Percentiles rank a stretch among this genome's conserved stretches.
Evolutionary conservation across 2,888 invertebrate genomes (phyloP).

Genomic region (Dolichopus griseipennis): DNA sequence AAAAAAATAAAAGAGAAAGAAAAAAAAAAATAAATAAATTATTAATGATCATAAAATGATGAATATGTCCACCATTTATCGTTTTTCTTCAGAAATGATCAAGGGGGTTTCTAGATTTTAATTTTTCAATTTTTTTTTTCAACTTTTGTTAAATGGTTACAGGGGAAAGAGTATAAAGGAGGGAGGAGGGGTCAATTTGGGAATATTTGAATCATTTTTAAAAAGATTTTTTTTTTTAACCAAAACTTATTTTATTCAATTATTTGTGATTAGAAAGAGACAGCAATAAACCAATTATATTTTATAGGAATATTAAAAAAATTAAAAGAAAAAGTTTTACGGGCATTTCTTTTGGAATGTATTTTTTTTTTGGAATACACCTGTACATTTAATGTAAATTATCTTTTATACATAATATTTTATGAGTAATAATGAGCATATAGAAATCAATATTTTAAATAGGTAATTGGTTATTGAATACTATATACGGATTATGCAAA

Average conservation of each 20-base stretch:
- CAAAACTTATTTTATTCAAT: no score
- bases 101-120: neutral
- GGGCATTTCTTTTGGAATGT: neutral
- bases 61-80: slow-evolving; percentile 6
- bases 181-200: no score
- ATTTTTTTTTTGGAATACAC: neutral
- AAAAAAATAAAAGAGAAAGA: neutral
- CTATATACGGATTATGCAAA: neutral
- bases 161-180: no score
- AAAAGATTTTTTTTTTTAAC: no score
- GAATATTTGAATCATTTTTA: no score
- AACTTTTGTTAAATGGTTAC: no score
- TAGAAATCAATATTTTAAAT: neutral
- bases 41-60: slow-evolving; percentile 3
- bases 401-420: neutral
- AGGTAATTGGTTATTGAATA: neutral
- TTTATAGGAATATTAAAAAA: no score
- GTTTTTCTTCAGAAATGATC: neutral
- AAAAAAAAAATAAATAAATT: neutral
- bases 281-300: no score
- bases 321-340: neutral
- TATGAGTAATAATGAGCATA: neutral
- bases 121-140: neutral
- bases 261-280: no score
- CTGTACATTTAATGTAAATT: neutral